phyloP scores from a whole-genome alignment of 1,140 invertebrate species.

The Drosophila tani region DNA sequence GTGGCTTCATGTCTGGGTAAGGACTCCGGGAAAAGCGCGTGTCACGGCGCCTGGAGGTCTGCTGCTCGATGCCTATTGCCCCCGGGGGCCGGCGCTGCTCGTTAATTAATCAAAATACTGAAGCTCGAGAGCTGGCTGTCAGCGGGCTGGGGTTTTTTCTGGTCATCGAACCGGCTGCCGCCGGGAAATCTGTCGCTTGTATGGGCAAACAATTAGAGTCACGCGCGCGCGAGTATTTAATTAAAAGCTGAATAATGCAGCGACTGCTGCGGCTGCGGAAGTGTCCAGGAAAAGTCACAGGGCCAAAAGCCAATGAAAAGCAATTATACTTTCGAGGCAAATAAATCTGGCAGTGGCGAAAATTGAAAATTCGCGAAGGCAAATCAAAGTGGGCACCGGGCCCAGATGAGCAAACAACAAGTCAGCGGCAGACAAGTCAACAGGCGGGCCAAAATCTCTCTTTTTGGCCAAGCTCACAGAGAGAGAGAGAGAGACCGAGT shows the following conservation, averaged over 20 bases:
- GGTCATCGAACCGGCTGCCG: slow-evolving; percentile 66
- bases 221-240: slow-evolving; percentile 58
- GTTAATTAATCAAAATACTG: slow-evolving; percentile 79
- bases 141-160: slow-evolving; percentile 31
- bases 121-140: slow-evolving; percentile 31
- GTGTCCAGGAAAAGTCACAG: slow-evolving; percentile 29
- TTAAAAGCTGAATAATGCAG: slow-evolving; percentile 68
- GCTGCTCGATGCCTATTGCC: slow-evolving; percentile 33
- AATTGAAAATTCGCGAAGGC: slow-evolving; percentile 61
- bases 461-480: slow-evolving; percentile 2
- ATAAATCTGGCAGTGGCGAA: slow-evolving; percentile 50
- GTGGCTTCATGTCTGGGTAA: slow-evolving; percentile 18
- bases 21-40: slow-evolving; percentile 16
- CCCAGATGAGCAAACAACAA: slow-evolving; percentile 60
- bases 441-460: slow-evolving; percentile 26
- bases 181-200: slow-evolving; percentile 43
- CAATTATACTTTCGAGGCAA: slow-evolving; percentile 60
- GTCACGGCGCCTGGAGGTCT: slow-evolving; percentile 13
- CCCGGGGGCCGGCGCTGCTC: slow-evolving; percentile 52
- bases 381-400: slow-evolving; percentile 62
- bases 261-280: slow-evolving; percentile 64
- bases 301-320: slow-evolving; percentile 37
- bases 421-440: slow-evolving; percentile 57
- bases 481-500: neutral
- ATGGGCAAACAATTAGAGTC: slow-evolving; percentile 62